phyloP scores from a whole-genome alignment of 1,140 invertebrate genomes.

The Papilio glaucus region DNA sequence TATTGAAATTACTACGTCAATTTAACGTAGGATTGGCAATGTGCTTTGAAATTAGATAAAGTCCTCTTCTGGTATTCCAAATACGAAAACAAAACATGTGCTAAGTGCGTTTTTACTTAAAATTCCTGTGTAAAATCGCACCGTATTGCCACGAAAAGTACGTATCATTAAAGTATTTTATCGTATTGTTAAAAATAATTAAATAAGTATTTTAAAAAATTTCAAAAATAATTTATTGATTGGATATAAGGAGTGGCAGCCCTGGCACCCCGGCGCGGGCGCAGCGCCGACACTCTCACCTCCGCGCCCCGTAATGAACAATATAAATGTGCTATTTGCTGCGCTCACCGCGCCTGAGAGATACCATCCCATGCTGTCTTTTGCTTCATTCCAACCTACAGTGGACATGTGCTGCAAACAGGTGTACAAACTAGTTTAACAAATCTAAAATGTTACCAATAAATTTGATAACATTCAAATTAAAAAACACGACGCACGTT shows the following conservation, averaged over 20 bases:
- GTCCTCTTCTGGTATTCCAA: no score
- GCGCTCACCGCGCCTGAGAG: conserved; percentile 41
- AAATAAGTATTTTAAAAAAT: no score
- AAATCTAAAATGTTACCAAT: background rate
- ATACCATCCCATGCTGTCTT: background rate
- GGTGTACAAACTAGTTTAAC: background rate
- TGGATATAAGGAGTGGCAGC: conserved; percentile 43
- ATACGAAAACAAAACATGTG: no score
- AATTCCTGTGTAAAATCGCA: no score
- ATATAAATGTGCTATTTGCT: conserved; percentile 78
- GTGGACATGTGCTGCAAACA: conserved; percentile 9
- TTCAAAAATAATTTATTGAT: no score
- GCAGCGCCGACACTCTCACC: conserved; percentile 80
- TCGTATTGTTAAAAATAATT: no score
- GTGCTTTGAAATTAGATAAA: no score
- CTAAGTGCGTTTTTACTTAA: no score
- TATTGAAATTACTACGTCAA: no score
- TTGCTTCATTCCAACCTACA: background rate
- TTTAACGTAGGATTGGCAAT: no score
- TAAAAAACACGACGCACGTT: background rate
- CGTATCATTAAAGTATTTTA: no score
- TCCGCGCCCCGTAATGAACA: conserved; percentile 74
- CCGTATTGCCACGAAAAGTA: no score
- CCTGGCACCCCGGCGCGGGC: conserved; percentile 66
- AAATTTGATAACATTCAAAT: background rate